Conservation (phyloP, 2,797 vertebrate species). For the Esox masquinongy region DNA sequence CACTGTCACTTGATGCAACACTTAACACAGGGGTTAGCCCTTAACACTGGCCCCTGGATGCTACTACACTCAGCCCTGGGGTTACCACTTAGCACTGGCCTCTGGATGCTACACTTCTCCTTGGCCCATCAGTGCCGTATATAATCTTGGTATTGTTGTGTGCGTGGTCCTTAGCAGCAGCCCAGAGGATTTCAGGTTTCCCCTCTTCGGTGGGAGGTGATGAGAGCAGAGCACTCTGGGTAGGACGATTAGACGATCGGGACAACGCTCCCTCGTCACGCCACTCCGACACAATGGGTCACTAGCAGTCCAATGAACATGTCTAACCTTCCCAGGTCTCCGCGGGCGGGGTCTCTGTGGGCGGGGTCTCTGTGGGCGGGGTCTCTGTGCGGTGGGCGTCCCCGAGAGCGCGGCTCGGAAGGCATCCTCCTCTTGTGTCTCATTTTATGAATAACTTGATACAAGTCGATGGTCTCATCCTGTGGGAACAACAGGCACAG, state of each 20-base stretch:
- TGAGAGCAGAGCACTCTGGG: conserved; percentile 62
- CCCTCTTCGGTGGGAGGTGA: conserved; percentile 77
- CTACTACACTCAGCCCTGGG: background rate
- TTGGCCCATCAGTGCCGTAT: too few relatives aligned
- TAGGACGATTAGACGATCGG: conserved; percentile 54
- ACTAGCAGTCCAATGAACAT: conserved; percentile 95
- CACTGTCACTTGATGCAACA: background rate
- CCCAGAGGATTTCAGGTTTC: conserved; percentile 78
- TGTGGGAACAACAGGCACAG: conserved; percentile 95
- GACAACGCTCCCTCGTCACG: conserved; percentile 80
- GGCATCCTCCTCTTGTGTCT: conserved; percentile 95
- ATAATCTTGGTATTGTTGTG: conserved; percentile 38
- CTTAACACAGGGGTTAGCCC: background rate
- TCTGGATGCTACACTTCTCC: conserved; percentile 70
- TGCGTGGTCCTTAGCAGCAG: conserved; percentile 79
- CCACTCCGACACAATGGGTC: conserved; percentile 86
- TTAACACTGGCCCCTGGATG: background rate
- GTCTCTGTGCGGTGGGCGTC: conserved; percentile 91
- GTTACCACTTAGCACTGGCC: background rate
- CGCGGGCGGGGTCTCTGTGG: conserved; percentile 86
- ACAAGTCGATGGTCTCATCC: conserved; percentile 96
- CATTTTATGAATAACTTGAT: conserved; percentile 96
- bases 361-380: conserved; percentile 85
- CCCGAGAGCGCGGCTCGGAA: conserved; percentile 91
- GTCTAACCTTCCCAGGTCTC: conserved; percentile 99